A percentile compares a stretch with the other conserved stretches of the same genome.
phyloP scores from a whole-genome alignment of 2,888 invertebrate genomes.

The Xestobium rufovillosum region DNA sequence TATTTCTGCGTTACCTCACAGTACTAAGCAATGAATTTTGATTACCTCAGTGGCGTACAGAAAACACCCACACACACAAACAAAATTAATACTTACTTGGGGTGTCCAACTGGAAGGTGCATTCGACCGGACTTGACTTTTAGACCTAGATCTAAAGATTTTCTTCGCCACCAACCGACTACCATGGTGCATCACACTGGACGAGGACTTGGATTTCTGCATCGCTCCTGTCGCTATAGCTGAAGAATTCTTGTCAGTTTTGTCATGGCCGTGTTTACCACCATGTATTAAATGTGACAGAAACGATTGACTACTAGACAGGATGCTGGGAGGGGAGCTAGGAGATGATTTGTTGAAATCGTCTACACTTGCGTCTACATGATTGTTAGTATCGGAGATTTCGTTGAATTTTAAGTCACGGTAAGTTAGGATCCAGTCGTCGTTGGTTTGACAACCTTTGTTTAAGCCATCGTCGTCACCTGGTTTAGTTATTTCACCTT shows the following conservation, averaged over 20 bases:
- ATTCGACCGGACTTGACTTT: conserved; percentile 63
- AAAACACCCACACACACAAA: too few relatives aligned
- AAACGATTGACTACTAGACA: conserved; percentile 53
- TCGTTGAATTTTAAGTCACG: conserved; percentile 45
- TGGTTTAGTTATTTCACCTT: conserved; percentile 64
- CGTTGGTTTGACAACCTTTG: conserved; percentile 72
- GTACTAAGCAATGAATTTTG: too few relatives aligned
- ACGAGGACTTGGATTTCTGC: conserved; percentile 87
- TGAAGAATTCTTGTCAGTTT: conserved; percentile 21
- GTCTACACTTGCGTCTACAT: conserved; percentile 49
- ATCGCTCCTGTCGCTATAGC: conserved; percentile 56
- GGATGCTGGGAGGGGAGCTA: conserved; percentile 44
- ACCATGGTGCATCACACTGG: conserved; percentile 72
- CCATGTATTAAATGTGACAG: conserved; percentile 56
- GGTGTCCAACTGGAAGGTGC: conserved; percentile 71
- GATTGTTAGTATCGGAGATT: conserved; percentile 37
- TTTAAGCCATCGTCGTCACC: conserved; percentile 71
- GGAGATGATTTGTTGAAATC: conserved; percentile 40
- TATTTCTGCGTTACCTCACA: too few relatives aligned
- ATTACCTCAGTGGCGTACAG: too few relatives aligned
- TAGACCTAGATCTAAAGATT: conserved; percentile 78
- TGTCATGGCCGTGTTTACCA: conserved; percentile 42
- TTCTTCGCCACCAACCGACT: conserved; percentile 70
- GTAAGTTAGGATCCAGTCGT: conserved; percentile 61
- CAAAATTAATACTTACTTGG: conserved; percentile 55